A percentile compares a stretch with the other conserved stretches of the same genome.
Conservation (phyloP, 2,888 invertebrate species). For the Zonitis immaculata region DNA sequence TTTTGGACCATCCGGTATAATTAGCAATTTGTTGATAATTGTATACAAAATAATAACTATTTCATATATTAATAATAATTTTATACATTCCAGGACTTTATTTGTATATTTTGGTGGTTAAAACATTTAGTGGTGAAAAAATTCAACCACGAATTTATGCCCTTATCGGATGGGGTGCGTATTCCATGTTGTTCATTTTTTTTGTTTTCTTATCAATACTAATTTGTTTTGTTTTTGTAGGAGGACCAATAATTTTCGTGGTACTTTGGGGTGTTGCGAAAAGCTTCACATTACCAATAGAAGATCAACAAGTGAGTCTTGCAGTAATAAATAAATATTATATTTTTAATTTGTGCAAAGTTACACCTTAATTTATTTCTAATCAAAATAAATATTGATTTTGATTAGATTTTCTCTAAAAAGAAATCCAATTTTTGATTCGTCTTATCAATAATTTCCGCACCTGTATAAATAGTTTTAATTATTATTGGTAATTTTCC, state of each 20-base stretch:
- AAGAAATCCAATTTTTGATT: constrained; percentile 18
- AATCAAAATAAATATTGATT: constrained; percentile 12
- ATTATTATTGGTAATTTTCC: no score
- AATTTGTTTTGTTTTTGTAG: constrained; percentile 36
- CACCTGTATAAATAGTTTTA: constrained; percentile 18
- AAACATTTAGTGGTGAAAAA: constrained; percentile 78
- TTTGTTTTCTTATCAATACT: no score
- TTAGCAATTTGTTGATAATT: no score
- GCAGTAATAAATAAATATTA: neutral
- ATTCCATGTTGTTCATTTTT: no score
- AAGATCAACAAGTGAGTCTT: constrained; percentile 31
- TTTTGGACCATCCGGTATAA: no score
- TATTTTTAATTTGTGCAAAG: neutral
- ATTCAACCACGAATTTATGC: constrained; percentile 74
- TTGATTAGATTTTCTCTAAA: constrained; percentile 10
- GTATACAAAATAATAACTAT: no score
- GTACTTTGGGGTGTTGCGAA: constrained; percentile 55
- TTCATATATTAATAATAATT: neutral
- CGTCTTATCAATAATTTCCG: constrained; percentile 11
- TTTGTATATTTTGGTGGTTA: constrained; percentile 78
- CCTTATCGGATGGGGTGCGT: constrained; percentile 82
- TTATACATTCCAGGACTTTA: constrained; percentile 64
- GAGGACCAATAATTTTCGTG: constrained; percentile 52
- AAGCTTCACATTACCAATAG: constrained; percentile 29
- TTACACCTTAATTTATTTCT: constrained; percentile 16